Evolutionary conservation across 2,797 vertebrate genomes (phyloP).

Genomic region (Simalia tracyae): DNA sequence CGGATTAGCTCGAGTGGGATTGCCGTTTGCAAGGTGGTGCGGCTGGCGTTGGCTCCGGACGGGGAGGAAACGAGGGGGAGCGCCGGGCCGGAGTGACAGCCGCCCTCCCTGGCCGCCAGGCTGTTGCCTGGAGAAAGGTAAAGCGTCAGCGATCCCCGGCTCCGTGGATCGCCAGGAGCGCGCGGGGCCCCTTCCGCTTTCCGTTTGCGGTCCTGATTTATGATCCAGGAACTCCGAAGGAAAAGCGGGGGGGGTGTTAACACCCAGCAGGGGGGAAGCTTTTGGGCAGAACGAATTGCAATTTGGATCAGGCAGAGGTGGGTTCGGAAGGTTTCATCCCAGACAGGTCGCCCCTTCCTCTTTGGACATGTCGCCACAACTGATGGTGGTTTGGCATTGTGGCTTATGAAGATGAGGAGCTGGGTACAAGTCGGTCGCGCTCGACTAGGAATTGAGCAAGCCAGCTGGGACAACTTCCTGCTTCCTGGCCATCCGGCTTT

Average conservation of each 20-base stretch:
- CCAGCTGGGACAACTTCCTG: not conserved
- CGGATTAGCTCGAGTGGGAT: not conserved
- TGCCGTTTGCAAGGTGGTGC: not conserved
- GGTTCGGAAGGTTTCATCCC: not conserved
- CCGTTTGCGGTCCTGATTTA: not conserved
- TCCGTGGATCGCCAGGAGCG: not conserved
- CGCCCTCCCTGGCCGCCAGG: not conserved
- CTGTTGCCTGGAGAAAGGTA: not conserved
- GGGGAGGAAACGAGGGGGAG: not conserved
- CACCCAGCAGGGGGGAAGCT: not conserved
- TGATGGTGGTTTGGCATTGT: not conserved
- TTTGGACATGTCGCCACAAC: not conserved
- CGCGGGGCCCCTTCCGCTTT: not conserved
- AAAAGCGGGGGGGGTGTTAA: not conserved
- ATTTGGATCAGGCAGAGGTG: not conserved
- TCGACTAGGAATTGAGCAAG: not conserved
- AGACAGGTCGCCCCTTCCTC: not conserved
- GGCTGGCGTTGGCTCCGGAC: not conserved
- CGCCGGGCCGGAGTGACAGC: not conserved
- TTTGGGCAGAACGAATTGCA: not conserved
- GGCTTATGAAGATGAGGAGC: not conserved
- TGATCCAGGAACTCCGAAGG: not conserved
- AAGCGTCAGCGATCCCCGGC: not conserved
- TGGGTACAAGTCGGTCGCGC: not conserved
- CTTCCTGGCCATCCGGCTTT: not conserved